A percentile compares a stretch with the other conserved stretches of the same genome.
These are phyloP conservation scores for Eufriesea mexicana DNA, from an alignment of 1,140 invertebrate species.

Conservation along the genomic window DNA sequence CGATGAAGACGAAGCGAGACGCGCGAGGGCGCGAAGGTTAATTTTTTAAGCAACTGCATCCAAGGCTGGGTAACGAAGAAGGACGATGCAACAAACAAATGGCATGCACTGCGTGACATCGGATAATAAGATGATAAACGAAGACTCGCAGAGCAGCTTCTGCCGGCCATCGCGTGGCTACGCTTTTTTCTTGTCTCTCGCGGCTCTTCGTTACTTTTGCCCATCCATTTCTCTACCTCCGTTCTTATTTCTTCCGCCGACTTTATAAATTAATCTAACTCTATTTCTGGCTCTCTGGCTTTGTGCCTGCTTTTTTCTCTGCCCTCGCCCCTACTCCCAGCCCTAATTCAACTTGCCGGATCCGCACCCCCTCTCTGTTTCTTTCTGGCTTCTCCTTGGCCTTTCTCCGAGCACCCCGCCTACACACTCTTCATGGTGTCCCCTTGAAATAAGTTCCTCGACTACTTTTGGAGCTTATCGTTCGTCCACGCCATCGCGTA, in stretches of 20 bases:
- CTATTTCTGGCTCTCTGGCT: conserved; percentile 37
- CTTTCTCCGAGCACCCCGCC: not conserved
- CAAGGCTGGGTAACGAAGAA: too few relatives aligned
- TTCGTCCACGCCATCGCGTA: not conserved
- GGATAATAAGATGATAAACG: conserved; percentile 9
- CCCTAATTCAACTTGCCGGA: conserved; percentile 51
- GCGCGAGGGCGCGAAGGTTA: too few relatives aligned
- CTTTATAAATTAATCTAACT: conserved; percentile 58
- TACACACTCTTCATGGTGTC: not conserved
- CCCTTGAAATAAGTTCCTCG: conserved; percentile 18
- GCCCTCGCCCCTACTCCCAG: conserved; percentile 4
- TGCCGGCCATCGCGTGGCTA: not conserved
- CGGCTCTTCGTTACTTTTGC: conserved; percentile 27
- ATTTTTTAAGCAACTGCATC: too few relatives aligned
- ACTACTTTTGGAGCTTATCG: conserved; percentile 8
- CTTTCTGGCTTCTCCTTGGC: conserved; percentile 4
- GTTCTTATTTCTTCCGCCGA: conserved; percentile 35
- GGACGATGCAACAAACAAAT: not conserved
- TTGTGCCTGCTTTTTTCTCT: conserved; percentile 36
- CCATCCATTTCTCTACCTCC: conserved; percentile 34
- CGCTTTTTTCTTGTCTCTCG: conserved; percentile 24
- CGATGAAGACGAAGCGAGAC: too few relatives aligned
- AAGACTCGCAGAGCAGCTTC: not conserved
- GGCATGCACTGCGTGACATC: not conserved
- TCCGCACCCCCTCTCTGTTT: conserved; percentile 19